A percentile compares a stretch with the other conserved stretches of the same genome.
Conservation (phyloP, 2,888 invertebrate genomes). For the Philereme transversata region DNA sequence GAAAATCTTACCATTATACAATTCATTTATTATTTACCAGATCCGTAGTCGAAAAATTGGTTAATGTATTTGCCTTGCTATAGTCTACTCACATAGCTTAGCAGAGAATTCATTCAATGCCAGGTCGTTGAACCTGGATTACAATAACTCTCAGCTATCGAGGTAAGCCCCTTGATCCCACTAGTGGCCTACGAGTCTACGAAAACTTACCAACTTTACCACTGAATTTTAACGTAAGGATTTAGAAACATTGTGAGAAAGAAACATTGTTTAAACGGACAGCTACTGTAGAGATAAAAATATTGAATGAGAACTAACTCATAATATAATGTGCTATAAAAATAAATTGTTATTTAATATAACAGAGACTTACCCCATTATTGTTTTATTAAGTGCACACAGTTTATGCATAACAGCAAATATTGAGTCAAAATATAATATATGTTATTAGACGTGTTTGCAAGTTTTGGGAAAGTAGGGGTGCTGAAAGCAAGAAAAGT, state of each 20-base stretch:
- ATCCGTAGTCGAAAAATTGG: background rate
- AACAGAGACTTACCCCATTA: too few relatives aligned
- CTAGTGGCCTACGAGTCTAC: slow-evolving; percentile 23
- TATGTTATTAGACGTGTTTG: too few relatives aligned
- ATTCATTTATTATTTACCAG: too few relatives aligned
- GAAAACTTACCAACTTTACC: slow-evolving; percentile 20
- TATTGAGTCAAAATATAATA: too few relatives aligned
- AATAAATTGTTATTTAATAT: too few relatives aligned
- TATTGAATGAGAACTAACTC: too few relatives aligned
- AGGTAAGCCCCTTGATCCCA: slow-evolving; percentile 30
- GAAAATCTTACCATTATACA: too few relatives aligned
- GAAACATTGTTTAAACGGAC: background rate
- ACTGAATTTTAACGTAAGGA: slow-evolving; percentile 29
- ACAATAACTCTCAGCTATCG: slow-evolving; percentile 27
- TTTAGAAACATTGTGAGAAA: background rate
- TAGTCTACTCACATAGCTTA: background rate
- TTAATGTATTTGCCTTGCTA: slow-evolving; percentile 8
- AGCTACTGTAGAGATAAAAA: background rate
- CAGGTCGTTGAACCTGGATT: slow-evolving; percentile 16
- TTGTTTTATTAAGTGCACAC: too few relatives aligned
- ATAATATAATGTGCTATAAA: too few relatives aligned
- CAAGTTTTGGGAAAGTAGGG: too few relatives aligned
- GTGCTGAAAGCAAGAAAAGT: too few relatives aligned
- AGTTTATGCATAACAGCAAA: too few relatives aligned
- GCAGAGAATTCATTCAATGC: slow-evolving; percentile 5